These are phyloP conservation scores for Musca vetustissima DNA, from an alignment of 1,140 invertebrate genomes.

Conservation along the genomic window DNA sequence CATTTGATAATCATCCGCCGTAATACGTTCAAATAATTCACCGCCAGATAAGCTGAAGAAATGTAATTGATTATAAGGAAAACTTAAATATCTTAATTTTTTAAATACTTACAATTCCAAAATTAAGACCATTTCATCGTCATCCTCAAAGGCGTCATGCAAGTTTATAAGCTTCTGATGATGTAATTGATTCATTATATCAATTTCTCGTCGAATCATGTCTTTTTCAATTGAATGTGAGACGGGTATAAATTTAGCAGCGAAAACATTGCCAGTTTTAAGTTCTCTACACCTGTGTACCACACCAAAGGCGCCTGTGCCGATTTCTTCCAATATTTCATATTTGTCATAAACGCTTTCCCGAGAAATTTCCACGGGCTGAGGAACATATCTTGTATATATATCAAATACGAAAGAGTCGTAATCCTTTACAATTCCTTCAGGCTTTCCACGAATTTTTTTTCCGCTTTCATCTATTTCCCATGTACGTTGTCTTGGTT, in stretches of 20 bases:
- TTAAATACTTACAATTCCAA: slow-evolving; percentile 88
- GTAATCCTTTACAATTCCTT: slow-evolving; percentile 88
- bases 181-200: slow-evolving; percentile 98
- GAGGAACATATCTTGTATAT: slow-evolving; percentile 94
- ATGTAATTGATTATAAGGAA: slow-evolving; percentile 16
- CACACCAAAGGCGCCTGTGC: slow-evolving; percentile 97
- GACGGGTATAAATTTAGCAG: slow-evolving; percentile 98
- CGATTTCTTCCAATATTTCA: slow-evolving; percentile 98
- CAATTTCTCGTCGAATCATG: slow-evolving; percentile 96
- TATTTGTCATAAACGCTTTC: slow-evolving; percentile 97
- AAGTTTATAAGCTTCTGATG: slow-evolving; percentile 97
- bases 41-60: slow-evolving; percentile 87
- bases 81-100: not conserved
- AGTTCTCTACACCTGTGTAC: slow-evolving; percentile 96
- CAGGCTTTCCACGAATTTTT: slow-evolving; percentile 86
- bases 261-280: slow-evolving; percentile 94
- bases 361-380: slow-evolving; percentile 93
- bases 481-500: slow-evolving; percentile 74
- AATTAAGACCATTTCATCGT: slow-evolving; percentile 98
- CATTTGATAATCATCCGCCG: slow-evolving; percentile 96
- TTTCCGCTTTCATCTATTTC: slow-evolving; percentile 91
- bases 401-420: slow-evolving; percentile 98
- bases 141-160: slow-evolving; percentile 98
- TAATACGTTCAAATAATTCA: slow-evolving; percentile 97
- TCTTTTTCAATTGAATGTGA: slow-evolving; percentile 95